Evolutionary conservation across 1,140 invertebrate species (phyloP).

Genomic region (Drosophila pandora): DNA sequence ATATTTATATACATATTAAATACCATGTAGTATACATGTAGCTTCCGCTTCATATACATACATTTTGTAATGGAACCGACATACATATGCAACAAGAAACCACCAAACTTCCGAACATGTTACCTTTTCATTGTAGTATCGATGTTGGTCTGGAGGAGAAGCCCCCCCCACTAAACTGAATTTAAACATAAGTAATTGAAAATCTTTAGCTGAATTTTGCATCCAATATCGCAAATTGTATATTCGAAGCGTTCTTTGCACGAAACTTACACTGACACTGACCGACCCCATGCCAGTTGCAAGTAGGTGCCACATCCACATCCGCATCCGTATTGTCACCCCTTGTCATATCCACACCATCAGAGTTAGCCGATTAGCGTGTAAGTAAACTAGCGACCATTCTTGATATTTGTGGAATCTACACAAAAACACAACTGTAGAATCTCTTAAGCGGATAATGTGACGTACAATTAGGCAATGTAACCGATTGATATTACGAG

Average conservation of each 20-base stretch:
- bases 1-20: conserved; percentile 6
- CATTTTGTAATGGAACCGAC: conserved; percentile 38
- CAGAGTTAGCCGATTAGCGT: conserved; percentile 32
- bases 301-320: conserved; percentile 41
- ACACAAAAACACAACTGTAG: conserved; percentile 59
- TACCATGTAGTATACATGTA: conserved; percentile 53
- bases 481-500: conserved; percentile 80
- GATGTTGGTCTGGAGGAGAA: conserved; percentile 11
- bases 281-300: conserved; percentile 70
- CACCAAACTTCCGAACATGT: conserved; percentile 80
- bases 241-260: conserved; percentile 47
- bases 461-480: conserved; percentile 61
- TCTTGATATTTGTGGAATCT: conserved; percentile 61
- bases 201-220: conserved; percentile 79
- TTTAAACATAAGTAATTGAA: conserved; percentile 75
- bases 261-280: conserved; percentile 23
- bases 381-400: conserved; percentile 48
- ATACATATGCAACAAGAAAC: conserved; percentile 70
- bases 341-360: conserved; percentile 30
- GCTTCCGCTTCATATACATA: conserved; percentile 65
- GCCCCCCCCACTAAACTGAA: conserved; percentile 46
- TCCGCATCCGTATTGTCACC: not conserved
- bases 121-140: conserved; percentile 65
- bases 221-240: conserved; percentile 55
- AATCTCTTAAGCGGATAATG: conserved; percentile 57